Conservation (phyloP, 2,888 invertebrate species). For the Bellardia pandia region DNA sequence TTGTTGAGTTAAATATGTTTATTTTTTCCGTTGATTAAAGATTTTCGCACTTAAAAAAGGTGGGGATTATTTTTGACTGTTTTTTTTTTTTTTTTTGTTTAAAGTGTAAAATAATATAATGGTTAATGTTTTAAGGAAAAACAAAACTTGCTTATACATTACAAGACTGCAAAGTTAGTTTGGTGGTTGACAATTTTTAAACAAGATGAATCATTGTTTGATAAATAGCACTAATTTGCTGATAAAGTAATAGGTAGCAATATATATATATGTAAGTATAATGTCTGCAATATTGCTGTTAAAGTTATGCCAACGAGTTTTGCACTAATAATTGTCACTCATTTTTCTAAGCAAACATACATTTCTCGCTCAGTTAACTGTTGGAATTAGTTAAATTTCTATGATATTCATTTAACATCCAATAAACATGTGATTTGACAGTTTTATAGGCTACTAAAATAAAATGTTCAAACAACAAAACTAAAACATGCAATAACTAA, state of each 20-base stretch:
- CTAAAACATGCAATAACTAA: conserved; percentile 60
- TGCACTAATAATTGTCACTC: no score
- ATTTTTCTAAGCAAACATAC: no score
- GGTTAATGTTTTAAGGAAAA: not conserved
- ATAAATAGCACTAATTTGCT: no score
- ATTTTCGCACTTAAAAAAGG: conserved; percentile 18
- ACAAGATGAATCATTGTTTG: no score
- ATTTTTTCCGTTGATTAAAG: not conserved
- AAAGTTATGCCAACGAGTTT: no score
- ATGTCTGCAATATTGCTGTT: no score
- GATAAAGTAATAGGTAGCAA: no score
- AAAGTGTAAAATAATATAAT: not conserved
- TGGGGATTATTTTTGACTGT: not conserved
- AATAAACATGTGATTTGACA: conserved; percentile 66
- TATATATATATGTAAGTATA: no score
- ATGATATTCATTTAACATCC: conserved; percentile 42
- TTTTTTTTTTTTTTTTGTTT: no score
- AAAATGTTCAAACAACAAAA: not conserved
- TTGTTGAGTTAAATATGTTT: not conserved
- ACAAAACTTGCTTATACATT: not conserved
- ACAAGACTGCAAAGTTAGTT: no score
- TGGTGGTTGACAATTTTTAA: no score
- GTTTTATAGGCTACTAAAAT: conserved; percentile 60
- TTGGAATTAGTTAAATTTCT: not conserved
- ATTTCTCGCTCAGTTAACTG: no score